Conservation (phyloP, 2,888 invertebrate species). For the Peribatodes rhomboidaria region DNA sequence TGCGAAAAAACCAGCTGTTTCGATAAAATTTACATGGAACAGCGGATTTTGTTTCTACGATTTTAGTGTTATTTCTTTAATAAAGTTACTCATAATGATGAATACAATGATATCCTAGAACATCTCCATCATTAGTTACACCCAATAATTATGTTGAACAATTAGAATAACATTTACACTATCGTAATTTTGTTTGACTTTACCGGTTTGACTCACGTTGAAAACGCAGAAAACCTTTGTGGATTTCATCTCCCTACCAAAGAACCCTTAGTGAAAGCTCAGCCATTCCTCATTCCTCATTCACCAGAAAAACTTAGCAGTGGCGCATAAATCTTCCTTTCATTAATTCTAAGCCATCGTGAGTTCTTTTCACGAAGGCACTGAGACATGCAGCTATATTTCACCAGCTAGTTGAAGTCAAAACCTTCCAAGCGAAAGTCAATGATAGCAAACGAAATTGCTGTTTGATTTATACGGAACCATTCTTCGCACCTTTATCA, state of each 20-base stretch:
- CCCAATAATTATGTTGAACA: too few relatives aligned
- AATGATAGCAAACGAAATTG: constrained; percentile 55
- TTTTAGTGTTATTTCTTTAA: too few relatives aligned
- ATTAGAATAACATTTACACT: background rate
- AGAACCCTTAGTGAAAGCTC: constrained; percentile 8
- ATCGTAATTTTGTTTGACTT: background rate
- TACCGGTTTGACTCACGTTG: background rate
- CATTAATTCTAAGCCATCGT: constrained; percentile 40
- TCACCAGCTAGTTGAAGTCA: constrained; percentile 48
- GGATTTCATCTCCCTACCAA: background rate
- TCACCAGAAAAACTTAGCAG: constrained; percentile 38
- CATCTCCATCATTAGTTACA: too few relatives aligned
- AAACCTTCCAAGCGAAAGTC: constrained; percentile 51
- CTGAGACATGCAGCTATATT: constrained; percentile 54
- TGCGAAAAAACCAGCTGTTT: too few relatives aligned
- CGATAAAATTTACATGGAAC: too few relatives aligned
- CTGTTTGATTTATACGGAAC: constrained; percentile 51
- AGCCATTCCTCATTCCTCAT: constrained; percentile 28
- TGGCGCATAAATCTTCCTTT: constrained; percentile 36
- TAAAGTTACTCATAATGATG: too few relatives aligned
- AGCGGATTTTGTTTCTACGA: too few relatives aligned
- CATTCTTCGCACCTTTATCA: constrained; percentile 13
- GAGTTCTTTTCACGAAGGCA: constrained; percentile 48
- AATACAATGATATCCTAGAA: too few relatives aligned
- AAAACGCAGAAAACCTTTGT: background rate